Evolutionary conservation across 2,113 vertebrate genomes (phyloP).

Genomic region (Tragelaphus imberbis): DNA sequence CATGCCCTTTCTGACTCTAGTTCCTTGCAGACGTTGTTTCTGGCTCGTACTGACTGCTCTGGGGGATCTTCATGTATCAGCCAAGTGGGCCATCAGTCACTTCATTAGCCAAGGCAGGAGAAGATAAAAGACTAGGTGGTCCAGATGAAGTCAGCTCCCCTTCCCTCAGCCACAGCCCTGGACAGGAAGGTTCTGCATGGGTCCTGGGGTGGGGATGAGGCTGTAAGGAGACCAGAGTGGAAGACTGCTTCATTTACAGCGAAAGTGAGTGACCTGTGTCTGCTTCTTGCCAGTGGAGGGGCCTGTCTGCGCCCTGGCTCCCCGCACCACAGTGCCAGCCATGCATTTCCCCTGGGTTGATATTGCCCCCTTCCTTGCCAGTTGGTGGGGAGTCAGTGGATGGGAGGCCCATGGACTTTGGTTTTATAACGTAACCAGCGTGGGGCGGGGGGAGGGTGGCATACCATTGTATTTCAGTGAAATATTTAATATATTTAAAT

Average conservation of each 20-base stretch:
- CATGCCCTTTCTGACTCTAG: not conserved
- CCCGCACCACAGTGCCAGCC: slow-evolving; percentile 60
- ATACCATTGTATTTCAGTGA: slow-evolving; percentile 76
- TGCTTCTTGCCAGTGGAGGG: slow-evolving; percentile 48
- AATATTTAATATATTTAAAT: slow-evolving; percentile 82
- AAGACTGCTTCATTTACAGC: not conserved
- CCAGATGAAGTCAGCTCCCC: not conserved
- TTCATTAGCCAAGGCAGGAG: slow-evolving; percentile 5
- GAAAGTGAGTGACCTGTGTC: slow-evolving; percentile 10
- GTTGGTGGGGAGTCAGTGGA: not conserved
- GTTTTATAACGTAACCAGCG: slow-evolving; percentile 76
- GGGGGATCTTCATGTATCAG: not conserved
- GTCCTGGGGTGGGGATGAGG: not conserved
- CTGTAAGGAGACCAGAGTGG: not conserved
- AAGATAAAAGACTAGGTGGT: not conserved
- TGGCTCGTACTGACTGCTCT: not conserved
- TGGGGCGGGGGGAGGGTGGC: slow-evolving; percentile 37
- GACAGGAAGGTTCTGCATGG: slow-evolving; percentile 7
- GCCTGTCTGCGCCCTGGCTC: not conserved
- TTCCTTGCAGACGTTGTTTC: not conserved
- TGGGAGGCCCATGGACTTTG: slow-evolving; percentile 50
- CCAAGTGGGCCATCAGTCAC: not conserved
- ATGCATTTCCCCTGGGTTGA: not conserved
- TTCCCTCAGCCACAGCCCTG: not conserved
- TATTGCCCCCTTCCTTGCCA: not conserved